These are phyloP conservation scores for Gerris buenoi DNA, from an alignment of 1,140 invertebrate species.

Conservation along the genomic window DNA sequence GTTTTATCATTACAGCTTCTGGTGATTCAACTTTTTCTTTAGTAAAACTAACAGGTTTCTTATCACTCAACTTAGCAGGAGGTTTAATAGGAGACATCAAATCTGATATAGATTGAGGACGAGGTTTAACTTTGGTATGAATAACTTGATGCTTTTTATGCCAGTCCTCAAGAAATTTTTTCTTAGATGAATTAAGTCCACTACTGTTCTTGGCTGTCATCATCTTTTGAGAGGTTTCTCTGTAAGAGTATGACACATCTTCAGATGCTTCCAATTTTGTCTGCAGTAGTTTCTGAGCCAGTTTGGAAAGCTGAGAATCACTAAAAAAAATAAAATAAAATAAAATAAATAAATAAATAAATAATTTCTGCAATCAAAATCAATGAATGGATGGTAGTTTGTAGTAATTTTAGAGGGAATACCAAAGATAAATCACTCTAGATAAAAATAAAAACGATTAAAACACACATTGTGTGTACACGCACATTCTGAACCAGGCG, in stretches of 20 bases:
- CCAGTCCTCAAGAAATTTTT: neutral
- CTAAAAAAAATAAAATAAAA: slow-evolving; percentile 8
- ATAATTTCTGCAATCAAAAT: no score
- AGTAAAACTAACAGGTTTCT: neutral
- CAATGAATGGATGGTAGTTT: no score
- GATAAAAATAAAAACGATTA: no score
- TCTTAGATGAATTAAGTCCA: neutral
- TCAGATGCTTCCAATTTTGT: slow-evolving; percentile 8
- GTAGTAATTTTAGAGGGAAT: no score
- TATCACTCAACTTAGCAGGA: neutral
- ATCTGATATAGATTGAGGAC: neutral
- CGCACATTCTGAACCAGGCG: no score
- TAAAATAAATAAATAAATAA: no score
- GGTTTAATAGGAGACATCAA: neutral
- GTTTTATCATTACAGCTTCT: neutral
- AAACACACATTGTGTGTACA: no score
- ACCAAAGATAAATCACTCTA: no score
- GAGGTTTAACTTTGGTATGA: neutral
- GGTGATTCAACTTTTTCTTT: neutral
- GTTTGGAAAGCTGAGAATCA: slow-evolving; percentile 16
- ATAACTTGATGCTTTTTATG: neutral
- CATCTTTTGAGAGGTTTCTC: neutral
- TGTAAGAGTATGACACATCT: neutral
- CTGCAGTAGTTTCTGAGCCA: slow-evolving; percentile 20
- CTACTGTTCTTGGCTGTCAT: neutral